Conservation (phyloP, 1,140 invertebrate species). For the Tribolium madens region DNA sequence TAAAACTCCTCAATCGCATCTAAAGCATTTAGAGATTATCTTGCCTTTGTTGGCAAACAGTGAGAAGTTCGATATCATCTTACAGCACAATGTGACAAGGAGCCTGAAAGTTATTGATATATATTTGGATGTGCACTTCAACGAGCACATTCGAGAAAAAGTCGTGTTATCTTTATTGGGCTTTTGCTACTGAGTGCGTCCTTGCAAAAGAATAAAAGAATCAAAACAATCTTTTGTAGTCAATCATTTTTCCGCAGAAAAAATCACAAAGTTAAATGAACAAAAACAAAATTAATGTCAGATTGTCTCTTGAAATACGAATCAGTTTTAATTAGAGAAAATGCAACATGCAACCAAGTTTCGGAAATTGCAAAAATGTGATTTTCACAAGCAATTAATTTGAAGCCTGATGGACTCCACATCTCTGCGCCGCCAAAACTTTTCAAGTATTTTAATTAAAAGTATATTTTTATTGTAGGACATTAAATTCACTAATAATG, state of each 20-base stretch:
- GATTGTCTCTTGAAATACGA: no score
- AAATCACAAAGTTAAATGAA: not conserved
- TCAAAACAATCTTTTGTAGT: not conserved
- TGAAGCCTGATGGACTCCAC: no score
- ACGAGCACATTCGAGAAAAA: conserved; percentile 25
- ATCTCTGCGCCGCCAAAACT: no score
- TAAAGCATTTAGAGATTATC: conserved; percentile 33
- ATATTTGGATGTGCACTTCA: conserved; percentile 35
- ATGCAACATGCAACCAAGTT: no score
- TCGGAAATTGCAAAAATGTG: no score
- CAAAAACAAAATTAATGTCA: not conserved
- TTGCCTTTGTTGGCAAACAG: conserved; percentile 35
- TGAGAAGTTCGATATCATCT: conserved; percentile 37
- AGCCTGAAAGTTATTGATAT: conserved; percentile 37
- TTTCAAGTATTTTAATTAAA: no score
- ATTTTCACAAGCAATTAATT: no score
- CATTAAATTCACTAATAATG: no score
- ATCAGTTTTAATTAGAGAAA: no score
- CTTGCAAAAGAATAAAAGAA: not conserved
- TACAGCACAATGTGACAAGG: conserved; percentile 33
- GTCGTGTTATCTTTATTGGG: conserved; percentile 32
- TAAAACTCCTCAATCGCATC: conserved; percentile 33
- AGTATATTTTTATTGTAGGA: no score
- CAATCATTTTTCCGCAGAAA: not conserved
- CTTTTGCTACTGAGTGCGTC: conserved; percentile 6